Percentiles rank a stretch among this genome's conserved stretches.
Evolutionary conservation across 2,113 vertebrate genomes (phyloP).

Genomic region (Phylloscopus trochilus): DNA sequence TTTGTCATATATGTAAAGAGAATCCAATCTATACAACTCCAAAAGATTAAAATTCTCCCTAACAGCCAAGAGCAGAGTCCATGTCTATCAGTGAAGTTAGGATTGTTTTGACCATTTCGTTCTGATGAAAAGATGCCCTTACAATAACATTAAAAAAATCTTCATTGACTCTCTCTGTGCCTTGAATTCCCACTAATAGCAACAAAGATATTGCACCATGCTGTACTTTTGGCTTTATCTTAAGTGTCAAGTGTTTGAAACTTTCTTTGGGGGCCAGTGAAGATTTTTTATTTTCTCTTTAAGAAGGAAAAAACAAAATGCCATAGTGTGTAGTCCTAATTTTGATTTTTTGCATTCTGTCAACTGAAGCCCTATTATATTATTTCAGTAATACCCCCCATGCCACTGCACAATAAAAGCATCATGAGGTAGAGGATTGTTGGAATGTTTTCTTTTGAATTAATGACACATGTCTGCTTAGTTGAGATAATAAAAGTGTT

Average conservation of each 20-base stretch:
- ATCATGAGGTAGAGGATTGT: background rate
- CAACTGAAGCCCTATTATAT: background rate
- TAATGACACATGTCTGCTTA: conserved; percentile 52
- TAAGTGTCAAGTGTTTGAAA: background rate
- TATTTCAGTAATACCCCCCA: background rate
- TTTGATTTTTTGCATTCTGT: background rate
- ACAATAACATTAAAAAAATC: background rate
- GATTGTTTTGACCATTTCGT: background rate
- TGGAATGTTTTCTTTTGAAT: conserved; percentile 14
- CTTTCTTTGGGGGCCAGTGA: background rate
- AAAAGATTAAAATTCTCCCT: background rate
- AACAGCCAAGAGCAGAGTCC: background rate
- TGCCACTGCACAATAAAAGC: background rate
- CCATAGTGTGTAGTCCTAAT: background rate
- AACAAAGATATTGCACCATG: background rate
- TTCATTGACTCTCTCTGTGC: background rate
- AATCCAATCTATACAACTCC: background rate
- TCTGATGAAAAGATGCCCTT: background rate
- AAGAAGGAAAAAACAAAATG: background rate
- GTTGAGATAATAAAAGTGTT: conserved; percentile 57
- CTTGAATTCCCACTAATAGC: background rate
- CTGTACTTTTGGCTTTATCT: background rate
- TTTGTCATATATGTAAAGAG: background rate
- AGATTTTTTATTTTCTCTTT: background rate
- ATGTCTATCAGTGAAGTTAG: background rate